Conservation (phyloP, 2,888 invertebrate species). For the Mechanitis mazaeus region DNA sequence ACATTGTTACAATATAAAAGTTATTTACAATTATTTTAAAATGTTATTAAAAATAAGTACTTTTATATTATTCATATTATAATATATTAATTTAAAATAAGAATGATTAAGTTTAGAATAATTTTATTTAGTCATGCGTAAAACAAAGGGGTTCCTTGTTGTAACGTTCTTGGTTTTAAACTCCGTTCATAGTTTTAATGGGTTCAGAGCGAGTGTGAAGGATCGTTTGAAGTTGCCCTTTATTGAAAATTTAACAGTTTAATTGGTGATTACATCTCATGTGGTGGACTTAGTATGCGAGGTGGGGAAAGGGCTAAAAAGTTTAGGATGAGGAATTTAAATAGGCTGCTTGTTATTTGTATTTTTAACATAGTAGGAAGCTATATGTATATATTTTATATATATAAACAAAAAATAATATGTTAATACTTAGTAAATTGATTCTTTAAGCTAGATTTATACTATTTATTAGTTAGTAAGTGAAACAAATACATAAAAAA, state of each 20-base stretch:
- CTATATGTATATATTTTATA: too few species aligned
- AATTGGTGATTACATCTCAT: conserved; percentile 20
- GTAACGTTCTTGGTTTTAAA: conserved; percentile 41
- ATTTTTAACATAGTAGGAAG: too few species aligned
- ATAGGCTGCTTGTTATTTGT: not conserved
- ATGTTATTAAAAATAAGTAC: too few species aligned
- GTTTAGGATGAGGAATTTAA: not conserved
- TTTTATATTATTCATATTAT: too few species aligned
- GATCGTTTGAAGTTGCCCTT: conserved; percentile 49
- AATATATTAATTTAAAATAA: too few species aligned
- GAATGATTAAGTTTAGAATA: conserved; percentile 23
- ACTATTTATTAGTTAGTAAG: too few species aligned
- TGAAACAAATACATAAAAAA: too few species aligned
- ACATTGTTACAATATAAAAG: too few species aligned
- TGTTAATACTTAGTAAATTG: too few species aligned
- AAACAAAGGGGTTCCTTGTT: conserved; percentile 55
- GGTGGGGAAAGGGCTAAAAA: not conserved
- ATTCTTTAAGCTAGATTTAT: too few species aligned
- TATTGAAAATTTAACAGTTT: conserved; percentile 24
- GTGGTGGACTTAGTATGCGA: conserved; percentile 12
- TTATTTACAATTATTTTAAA: too few species aligned
- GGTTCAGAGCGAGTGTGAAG: conserved; percentile 41
- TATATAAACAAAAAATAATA: too few species aligned
- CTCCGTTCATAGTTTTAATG: conserved; percentile 51
- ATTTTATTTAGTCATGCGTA: conserved; percentile 43